A percentile compares a stretch with the other conserved stretches of the same genome.
Conservation (phyloP, 2,797 vertebrate genomes). For the Oryzias dopingdopingensis region DNA sequence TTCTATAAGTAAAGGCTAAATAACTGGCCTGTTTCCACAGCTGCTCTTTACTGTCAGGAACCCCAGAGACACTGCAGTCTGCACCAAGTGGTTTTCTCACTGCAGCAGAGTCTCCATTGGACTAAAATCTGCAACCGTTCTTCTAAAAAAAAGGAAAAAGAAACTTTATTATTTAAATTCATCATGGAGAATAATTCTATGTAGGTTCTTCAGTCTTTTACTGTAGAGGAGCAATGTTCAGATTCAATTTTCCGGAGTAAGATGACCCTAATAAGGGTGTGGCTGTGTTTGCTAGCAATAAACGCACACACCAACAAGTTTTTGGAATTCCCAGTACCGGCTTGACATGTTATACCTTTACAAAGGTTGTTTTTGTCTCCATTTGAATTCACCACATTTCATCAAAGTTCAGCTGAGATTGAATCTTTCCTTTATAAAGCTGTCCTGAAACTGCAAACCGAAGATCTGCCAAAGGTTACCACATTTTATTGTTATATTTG, state of each 20-base stretch:
- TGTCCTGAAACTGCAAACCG: constrained; percentile 4
- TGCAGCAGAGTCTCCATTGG: neutral
- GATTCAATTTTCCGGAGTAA: too few species aligned
- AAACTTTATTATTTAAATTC: neutral
- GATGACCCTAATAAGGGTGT: constrained; percentile 1
- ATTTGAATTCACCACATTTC: neutral
- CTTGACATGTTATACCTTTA: neutral
- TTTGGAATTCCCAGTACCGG: neutral
- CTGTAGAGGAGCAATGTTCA: too few species aligned
- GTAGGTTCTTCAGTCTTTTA: too few species aligned
- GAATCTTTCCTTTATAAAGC: too few species aligned
- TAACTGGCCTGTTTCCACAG: too few species aligned
- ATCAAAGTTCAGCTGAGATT: too few species aligned
- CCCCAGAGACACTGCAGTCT: neutral
- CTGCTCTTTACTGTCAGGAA: neutral
- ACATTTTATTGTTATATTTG: too few species aligned
- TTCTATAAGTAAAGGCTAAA: too few species aligned
- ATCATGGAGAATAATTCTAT: too few species aligned
- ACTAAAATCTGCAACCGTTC: neutral
- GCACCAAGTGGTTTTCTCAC: neutral
- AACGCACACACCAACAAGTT: neutral
- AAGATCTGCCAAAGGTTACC: constrained; percentile 1
- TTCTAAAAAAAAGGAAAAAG: neutral
- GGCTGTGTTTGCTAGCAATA: neutral
- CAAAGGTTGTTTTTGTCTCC: constrained; percentile 11